Evolutionary conservation across 2,113 vertebrate species (phyloP).

Genomic region (Sialia sialis): DNA sequence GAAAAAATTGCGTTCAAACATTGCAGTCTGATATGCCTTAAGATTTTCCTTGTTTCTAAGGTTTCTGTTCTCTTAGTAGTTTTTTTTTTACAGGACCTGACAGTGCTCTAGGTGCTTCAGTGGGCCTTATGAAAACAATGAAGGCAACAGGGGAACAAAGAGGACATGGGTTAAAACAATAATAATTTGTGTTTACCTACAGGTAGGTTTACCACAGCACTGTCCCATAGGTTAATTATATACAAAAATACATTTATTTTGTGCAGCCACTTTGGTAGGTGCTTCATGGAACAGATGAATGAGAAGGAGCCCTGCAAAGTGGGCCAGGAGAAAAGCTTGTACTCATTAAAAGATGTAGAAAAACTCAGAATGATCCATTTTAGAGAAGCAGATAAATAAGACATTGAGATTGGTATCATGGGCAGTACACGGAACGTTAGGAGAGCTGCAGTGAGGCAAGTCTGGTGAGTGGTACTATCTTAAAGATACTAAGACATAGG

Average conservation of each 20-base stretch:
- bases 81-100: neutral
- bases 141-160: neutral
- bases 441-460: neutral
- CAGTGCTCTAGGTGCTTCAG: neutral
- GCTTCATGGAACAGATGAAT: neutral
- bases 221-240: neutral
- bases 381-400: neutral
- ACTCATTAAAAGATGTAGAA: neutral
- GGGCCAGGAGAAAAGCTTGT: neutral
- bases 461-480: neutral
- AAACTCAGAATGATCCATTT: neutral
- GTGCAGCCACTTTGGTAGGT: neutral
- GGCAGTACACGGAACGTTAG: neutral
- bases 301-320: neutral
- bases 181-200: neutral
- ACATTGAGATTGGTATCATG: fast-evolving
- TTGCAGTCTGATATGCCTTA: neutral
- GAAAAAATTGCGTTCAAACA: neutral
- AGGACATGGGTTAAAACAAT: neutral
- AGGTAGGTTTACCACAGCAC: neutral
- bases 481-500: neutral
- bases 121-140: neutral
- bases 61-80: neutral
- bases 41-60: neutral
- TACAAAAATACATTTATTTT: neutral